Evolutionary conservation across 2,888 invertebrate species (phyloP).

Genomic region (Eurytoma adleriae): DNA sequence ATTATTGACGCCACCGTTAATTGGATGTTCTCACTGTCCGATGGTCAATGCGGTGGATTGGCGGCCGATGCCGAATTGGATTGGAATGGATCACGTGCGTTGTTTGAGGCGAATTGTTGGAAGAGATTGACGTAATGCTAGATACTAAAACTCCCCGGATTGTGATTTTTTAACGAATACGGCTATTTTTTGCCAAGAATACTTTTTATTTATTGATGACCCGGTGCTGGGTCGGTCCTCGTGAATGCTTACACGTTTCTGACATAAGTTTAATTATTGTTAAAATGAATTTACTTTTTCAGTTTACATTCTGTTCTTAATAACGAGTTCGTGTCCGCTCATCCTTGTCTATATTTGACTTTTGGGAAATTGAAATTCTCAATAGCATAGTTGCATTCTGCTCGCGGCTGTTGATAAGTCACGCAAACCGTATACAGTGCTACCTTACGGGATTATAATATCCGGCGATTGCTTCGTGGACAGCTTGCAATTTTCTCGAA

Average conservation of each 20-base stretch:
- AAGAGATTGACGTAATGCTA: too few species aligned
- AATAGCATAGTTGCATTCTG: conserved; percentile 19
- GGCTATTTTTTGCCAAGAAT: too few species aligned
- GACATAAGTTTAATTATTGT: too few species aligned
- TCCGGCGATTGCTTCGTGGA: conserved; percentile 24
- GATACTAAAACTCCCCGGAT: too few species aligned
- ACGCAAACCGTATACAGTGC: conserved; percentile 6
- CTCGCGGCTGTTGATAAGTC: conserved; percentile 32
- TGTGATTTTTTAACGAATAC: too few species aligned
- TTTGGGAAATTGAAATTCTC: conserved; percentile 43
- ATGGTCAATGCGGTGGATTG: neutral
- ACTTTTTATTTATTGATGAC: too few species aligned
- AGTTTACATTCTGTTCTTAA: conserved; percentile 5
- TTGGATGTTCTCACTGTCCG: neutral
- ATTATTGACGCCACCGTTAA: neutral
- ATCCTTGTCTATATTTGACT: conserved; percentile 23
- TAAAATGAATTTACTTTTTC: neutral
- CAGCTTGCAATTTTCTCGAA: conserved; percentile 6
- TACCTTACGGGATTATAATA: conserved; percentile 24
- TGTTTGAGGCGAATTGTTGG: too few species aligned
- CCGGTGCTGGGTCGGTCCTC: too few species aligned
- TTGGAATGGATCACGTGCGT: conserved; percentile 2
- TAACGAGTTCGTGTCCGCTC: conserved; percentile 7
- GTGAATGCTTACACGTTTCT: too few species aligned
- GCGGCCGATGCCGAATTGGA: neutral